Evolutionary conservation across 2,888 invertebrate genomes (phyloP), one percentile per base, ranked within the genome.

Genomic region (Drosophila stalkeri): DNA sequence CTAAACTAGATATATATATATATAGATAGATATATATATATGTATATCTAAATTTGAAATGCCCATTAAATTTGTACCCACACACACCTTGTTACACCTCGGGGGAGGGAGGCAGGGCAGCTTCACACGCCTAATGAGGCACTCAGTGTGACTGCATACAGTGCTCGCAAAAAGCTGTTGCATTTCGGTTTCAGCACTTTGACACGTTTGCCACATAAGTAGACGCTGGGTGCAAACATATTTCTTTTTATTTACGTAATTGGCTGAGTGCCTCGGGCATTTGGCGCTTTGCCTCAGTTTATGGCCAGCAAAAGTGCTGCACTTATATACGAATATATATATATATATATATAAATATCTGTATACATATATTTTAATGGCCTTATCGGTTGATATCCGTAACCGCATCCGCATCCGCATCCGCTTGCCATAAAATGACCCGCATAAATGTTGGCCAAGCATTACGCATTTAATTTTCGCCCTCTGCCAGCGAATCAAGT

Each of bases 391-490:
- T 57, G 44, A 49, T 75, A 75, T 64, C 64, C 64, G 60, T 62
- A 72, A 66, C 78, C 68, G 64, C 61, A 72, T 64, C 78, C 68
- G 78, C 72, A 72, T 68, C 65, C 65, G 65, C 49, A 60, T 71
- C 83, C 83, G 75, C 74, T 81, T 44, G 82, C 86, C 76, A 90
- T 90, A 86, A 90, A 90, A 86, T 88, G 90, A 87, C 90, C 90
- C 88, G 86, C 89, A 84, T 83, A 82, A 81, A 78, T 71, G 78
- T 52, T 63, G 56, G 35, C 31, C 44, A 66, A 66, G 75, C 78
- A 81, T 81, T 80, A 80, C 80, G 73, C 78, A 80, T 82, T 81
- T 81, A 65, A 77, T 80, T 81, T 76, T 61, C 65, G 52, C 52
- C 49, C 27, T 18, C 64, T 11, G 11, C 43, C 49, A 37, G 16